Percentiles rank a stretch among this genome's conserved stretches.
Evolutionary conservation across 2,113 vertebrate species (phyloP).

Genomic region (Zingel zingel): DNA sequence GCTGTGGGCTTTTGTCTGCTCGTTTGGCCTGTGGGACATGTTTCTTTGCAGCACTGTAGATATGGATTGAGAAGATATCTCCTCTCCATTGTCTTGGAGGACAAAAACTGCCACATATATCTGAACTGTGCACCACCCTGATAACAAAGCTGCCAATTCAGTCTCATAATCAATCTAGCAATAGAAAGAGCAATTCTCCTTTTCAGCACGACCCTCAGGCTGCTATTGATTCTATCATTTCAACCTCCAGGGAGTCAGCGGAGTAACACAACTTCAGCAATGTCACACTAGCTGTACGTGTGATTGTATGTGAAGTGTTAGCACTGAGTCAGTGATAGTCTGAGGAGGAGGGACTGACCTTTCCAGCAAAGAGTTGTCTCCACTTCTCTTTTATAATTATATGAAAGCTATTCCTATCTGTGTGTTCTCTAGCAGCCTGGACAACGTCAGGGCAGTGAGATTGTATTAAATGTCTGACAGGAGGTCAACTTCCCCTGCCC

Average conservation of each 20-base stretch:
- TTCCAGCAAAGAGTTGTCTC: slow-evolving; percentile 15
- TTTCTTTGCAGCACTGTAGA: slow-evolving; percentile 49
- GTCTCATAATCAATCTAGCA: slow-evolving; percentile 44
- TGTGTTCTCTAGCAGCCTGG: background rate
- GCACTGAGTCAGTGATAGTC: slow-evolving; percentile 1
- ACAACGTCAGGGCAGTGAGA: background rate
- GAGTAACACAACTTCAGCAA: slow-evolving; percentile 19
- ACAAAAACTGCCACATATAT: slow-evolving; percentile 59
- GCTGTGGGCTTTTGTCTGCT: slow-evolving; percentile 21
- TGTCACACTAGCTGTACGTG: slow-evolving; percentile 7
- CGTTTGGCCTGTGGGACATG: slow-evolving; percentile 30
- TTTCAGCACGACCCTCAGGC: slow-evolving; percentile 17
- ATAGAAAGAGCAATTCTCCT: slow-evolving; percentile 34
- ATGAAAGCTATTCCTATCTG: background rate
- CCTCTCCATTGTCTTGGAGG: slow-evolving; percentile 56
- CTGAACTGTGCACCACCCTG: slow-evolving; percentile 36
- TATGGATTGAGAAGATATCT: slow-evolving; percentile 64
- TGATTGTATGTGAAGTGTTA: slow-evolving; percentile 21
- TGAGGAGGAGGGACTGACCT: slow-evolving; percentile 18
- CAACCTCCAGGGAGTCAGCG: slow-evolving; percentile 8
- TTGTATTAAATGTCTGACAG: slow-evolving; percentile 32
- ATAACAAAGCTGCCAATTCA: slow-evolving; percentile 66
- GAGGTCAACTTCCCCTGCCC: slow-evolving; percentile 16
- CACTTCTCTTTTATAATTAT: background rate
- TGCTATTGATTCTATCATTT: slow-evolving; percentile 46